Conservation (phyloP, 2,113 vertebrate species). For the Ctenomys sociabilis region DNA sequence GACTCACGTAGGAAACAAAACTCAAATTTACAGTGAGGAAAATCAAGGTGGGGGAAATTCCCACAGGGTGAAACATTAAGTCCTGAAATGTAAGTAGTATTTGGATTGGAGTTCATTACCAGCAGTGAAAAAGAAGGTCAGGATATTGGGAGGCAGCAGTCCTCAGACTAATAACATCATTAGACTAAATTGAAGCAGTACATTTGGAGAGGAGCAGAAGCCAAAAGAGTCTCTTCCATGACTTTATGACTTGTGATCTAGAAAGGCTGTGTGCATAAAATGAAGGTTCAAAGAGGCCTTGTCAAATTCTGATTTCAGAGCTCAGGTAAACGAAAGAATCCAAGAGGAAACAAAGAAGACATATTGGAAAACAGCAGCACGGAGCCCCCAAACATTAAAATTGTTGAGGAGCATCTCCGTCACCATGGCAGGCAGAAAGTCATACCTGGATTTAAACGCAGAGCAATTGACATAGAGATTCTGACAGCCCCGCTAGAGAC, state of each 20-base stretch:
- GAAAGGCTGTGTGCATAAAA: background rate
- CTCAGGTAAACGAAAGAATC: background rate
- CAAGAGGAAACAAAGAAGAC: background rate
- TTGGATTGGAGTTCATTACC: background rate
- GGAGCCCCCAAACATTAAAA: background rate
- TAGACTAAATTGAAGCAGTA: background rate
- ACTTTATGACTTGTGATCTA: background rate
- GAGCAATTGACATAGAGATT: background rate
- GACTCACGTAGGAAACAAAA: background rate
- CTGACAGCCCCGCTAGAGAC: background rate
- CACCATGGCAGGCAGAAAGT: background rate
- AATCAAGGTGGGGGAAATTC: background rate
- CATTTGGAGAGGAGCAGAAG: background rate
- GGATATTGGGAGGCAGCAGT: background rate
- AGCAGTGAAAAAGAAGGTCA: background rate
- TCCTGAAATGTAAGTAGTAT: background rate
- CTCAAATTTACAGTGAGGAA: background rate
- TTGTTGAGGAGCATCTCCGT: background rate
- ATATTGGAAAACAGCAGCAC: background rate
- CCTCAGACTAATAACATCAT: background rate
- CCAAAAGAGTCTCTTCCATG: background rate
- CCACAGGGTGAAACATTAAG: background rate
- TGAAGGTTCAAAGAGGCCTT: background rate
- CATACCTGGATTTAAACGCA: background rate
- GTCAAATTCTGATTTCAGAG: background rate